Evolutionary conservation across 2,797 vertebrate genomes (phyloP), one percentile per base, ranked within the genome.

Genomic region (Poliocrania exsul): DNA sequence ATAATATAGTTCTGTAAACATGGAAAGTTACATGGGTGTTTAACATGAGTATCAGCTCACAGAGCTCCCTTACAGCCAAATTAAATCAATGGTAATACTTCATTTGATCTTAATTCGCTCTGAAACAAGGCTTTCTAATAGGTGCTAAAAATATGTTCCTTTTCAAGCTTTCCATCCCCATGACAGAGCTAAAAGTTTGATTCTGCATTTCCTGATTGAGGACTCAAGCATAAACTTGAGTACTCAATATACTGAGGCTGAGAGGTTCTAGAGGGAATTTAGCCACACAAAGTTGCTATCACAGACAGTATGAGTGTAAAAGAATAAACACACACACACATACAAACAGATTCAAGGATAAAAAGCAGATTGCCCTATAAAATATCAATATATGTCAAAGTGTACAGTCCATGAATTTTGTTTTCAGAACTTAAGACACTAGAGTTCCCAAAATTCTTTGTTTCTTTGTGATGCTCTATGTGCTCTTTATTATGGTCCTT

Each of bases 241-340:
- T 16, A 29, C 13, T 82, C 67, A 78, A 26, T 44, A 44, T 14
- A 4, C 10, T 47, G n/a, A 8, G 16, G 2, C 21, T 50, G 20
- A 38, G 12, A 31, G 37, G 13, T 38, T 87, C 47, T 85, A 37
- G n/a, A 69, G 29, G 16, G 70, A 87, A 51, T 53, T 81, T 53
- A 79, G 11, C 16, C 37, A 44, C 16, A 37, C 0, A 2, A 58
- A 73, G 17, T 31, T 77, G 7, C 2, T 80, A 2, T 24, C 0
- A 0, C 46, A 58, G 26, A 28, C 9, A 47, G 6, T 7, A 5
- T 18, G 7, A 74, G 14, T 14, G 40, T 10, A 60, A 90, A 85
- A 73, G 6, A 46, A 46, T n/a, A 2, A 31, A 71, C 42, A 40
- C 40, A 42, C 40, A 42, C 40, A 42, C 40, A 42, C 7, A 8